phyloP scores from a whole-genome alignment of 2,888 invertebrate species.

The Drosophila fungiperda region DNA sequence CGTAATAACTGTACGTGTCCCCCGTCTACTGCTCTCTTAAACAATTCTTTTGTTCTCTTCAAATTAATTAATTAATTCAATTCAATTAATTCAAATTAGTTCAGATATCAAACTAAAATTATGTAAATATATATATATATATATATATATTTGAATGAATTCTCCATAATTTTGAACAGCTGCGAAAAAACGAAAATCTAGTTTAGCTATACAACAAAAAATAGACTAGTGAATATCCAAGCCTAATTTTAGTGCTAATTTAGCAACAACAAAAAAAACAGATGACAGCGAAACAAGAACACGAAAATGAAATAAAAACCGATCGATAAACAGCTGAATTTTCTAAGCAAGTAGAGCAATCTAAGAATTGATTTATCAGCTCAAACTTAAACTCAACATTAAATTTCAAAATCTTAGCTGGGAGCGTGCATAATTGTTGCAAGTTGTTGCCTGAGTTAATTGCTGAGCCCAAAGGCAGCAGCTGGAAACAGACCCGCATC shows the following conservation, averaged over 20 bases:
- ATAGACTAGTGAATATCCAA: slow-evolving; percentile 30
- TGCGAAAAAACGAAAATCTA: slow-evolving; percentile 58
- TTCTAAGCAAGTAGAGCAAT: slow-evolving; percentile 23
- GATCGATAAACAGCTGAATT: slow-evolving; percentile 54
- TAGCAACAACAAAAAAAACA: slow-evolving; percentile 36
- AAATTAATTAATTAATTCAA: no score
- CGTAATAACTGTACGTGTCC: slow-evolving; percentile 16
- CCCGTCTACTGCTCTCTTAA: background rate
- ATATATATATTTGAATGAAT: slow-evolving; percentile 13
- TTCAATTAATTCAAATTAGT: slow-evolving; percentile 22
- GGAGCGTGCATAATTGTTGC: slow-evolving; percentile 46
- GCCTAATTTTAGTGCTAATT: slow-evolving; percentile 43
- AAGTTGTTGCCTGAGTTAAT: slow-evolving; percentile 54
- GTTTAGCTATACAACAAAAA: slow-evolving; percentile 32
- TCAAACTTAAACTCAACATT: slow-evolving; percentile 6
- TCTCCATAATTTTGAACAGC: slow-evolving; percentile 52
- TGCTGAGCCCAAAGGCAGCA: slow-evolving; percentile 55
- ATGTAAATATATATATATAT: slow-evolving; percentile 27
- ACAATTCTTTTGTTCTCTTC: slow-evolving; percentile 26
- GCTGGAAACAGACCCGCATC: slow-evolving; percentile 50
- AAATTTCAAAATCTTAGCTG: background rate
- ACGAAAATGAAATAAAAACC: slow-evolving; percentile 34
- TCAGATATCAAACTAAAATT: slow-evolving; percentile 12
- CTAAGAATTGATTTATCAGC: slow-evolving; percentile 49
- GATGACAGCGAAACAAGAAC: slow-evolving; percentile 40